These are phyloP conservation scores for Poicephalus meyeri DNA, from an alignment of 2,113 vertebrate species.

Conservation along the genomic window DNA sequence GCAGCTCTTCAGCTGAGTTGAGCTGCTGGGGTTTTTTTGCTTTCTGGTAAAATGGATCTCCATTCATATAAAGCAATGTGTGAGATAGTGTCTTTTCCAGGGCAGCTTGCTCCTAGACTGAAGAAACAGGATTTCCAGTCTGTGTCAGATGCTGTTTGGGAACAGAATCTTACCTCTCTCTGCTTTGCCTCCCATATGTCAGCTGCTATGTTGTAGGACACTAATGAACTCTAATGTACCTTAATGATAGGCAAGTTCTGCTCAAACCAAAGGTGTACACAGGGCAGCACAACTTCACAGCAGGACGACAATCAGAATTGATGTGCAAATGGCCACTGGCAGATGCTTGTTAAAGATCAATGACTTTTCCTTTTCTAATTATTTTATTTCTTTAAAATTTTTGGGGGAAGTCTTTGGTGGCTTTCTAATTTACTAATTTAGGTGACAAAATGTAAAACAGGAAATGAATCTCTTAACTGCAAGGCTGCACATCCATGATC, in stretches of 20 bases:
- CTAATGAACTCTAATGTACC: slow-evolving; percentile 31
- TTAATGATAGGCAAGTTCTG: slow-evolving; percentile 29
- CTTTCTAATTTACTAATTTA: background rate
- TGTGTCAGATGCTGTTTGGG: background rate
- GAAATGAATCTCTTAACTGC: background rate
- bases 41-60: background rate
- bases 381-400: background rate
- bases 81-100: background rate
- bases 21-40: background rate
- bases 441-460: background rate
- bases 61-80: background rate
- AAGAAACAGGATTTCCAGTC: background rate
- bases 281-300: background rate
- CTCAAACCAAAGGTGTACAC: background rate
- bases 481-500: background rate
- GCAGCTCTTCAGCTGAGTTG: background rate
- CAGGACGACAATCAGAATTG: background rate
- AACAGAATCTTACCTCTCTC: background rate
- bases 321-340: background rate
- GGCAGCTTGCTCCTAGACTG: background rate
- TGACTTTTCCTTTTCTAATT: background rate
- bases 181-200: background rate
- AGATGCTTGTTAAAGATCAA: slow-evolving; percentile 1
- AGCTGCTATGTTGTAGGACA: background rate
- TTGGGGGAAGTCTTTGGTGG: background rate